Evolutionary conservation across 2,888 invertebrate genomes (phyloP).

Genomic region (Sthenelais limicola): DNA sequence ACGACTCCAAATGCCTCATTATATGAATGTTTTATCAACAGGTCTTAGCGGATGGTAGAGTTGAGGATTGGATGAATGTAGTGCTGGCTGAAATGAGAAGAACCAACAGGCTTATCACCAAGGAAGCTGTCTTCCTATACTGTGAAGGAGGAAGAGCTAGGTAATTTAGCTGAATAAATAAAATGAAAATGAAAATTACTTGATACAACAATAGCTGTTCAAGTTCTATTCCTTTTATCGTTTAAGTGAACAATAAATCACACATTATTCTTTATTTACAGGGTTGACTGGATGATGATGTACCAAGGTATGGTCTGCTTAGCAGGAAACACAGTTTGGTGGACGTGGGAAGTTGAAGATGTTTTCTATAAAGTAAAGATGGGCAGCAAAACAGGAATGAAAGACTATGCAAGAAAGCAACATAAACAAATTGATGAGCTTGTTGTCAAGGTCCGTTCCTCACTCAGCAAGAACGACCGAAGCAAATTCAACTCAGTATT

Average conservation of each 20-base stretch:
- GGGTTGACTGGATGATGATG: slow-evolving; percentile 90
- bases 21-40: no score
- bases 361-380: slow-evolving; percentile 79
- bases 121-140: slow-evolving; percentile 90
- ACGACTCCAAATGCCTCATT: no score
- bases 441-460: slow-evolving; percentile 82
- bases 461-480: slow-evolving; percentile 85
- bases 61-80: slow-evolving; percentile 94
- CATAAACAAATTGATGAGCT: slow-evolving; percentile 88
- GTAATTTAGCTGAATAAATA: slow-evolving; percentile 66
- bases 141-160: slow-evolving; percentile 81
- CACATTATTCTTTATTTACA: slow-evolving; percentile 60
- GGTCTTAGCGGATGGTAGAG: slow-evolving; percentile 83
- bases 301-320: slow-evolving; percentile 91
- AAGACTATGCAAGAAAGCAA: slow-evolving; percentile 85
- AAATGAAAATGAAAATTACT: not conserved
- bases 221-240: no score
- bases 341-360: slow-evolving; percentile 95
- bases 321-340: slow-evolving; percentile 92
- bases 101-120: slow-evolving; percentile 87
- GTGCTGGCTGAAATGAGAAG: slow-evolving; percentile 87
- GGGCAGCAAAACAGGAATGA: slow-evolving; percentile 89
- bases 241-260: not conserved
- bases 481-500: slow-evolving; percentile 90
- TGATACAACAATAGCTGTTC: not conserved